Conservation (phyloP, 2,113 vertebrate species). For the Leptobrachium leishanense region DNA sequence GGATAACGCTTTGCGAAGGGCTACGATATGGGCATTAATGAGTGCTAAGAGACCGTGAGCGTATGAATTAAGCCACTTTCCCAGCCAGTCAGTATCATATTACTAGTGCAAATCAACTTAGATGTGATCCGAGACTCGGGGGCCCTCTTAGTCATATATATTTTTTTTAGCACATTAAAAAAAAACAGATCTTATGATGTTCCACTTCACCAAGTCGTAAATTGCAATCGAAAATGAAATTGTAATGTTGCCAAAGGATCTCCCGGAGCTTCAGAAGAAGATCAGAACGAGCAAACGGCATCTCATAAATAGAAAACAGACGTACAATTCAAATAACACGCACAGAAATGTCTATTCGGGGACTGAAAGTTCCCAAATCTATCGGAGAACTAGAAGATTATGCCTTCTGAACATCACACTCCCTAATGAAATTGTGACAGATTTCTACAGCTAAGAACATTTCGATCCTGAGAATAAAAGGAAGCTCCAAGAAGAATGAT, state of each 20-base stretch:
- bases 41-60: neutral
- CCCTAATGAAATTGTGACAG: neutral
- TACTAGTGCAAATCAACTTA: conserved; percentile 27
- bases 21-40: neutral
- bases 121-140: conserved; percentile 14
- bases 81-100: conserved; percentile 9
- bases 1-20: neutral
- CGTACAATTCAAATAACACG: conserved; percentile 3
- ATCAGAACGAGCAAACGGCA: conserved; percentile 2
- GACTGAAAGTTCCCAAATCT: conserved; percentile 13
- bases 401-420: neutral
- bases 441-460: neutral
- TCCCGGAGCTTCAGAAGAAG: neutral
- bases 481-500: too few species aligned
- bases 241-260: neutral
- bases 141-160: neutral
- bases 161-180: conserved; percentile 2
- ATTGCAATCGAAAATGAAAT: conserved; percentile 20
- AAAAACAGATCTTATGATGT: conserved; percentile 16
- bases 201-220: conserved; percentile 3
- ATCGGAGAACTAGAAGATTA: conserved; percentile 3
- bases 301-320: conserved; percentile 11
- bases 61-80: conserved; percentile 22
- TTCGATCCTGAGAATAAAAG: too few species aligned
- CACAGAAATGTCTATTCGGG: conserved; percentile 8